Evolutionary conservation across 2,888 invertebrate species (phyloP).

Genomic region (Ornithoptera alexandrae): DNA sequence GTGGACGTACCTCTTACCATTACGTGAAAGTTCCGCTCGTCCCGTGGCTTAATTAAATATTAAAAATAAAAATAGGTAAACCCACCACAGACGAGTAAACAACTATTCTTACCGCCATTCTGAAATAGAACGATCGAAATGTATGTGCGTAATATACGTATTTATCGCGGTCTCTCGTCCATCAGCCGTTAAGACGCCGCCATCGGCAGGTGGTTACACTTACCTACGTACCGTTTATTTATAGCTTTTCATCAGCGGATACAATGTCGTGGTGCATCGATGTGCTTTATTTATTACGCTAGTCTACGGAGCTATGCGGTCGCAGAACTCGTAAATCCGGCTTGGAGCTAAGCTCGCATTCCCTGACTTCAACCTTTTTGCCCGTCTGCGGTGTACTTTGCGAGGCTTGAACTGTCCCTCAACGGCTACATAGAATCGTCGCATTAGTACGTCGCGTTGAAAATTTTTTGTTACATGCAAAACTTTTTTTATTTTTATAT

Average conservation of each 20-base stretch:
- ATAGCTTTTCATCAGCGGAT: constrained; percentile 38
- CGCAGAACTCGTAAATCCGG: constrained; percentile 45
- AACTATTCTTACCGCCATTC: constrained; percentile 11
- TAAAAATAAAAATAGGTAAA: constrained; percentile 2
- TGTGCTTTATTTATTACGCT: constrained; percentile 38
- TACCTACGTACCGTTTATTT: constrained; percentile 40
- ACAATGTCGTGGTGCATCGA: constrained; percentile 45
- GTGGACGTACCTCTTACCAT: no score
- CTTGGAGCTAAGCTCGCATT: constrained; percentile 52
- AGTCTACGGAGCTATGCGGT: constrained; percentile 36
- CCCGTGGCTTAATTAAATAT: no score
- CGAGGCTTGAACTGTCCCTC: constrained; percentile 11
- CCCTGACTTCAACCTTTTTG: constrained; percentile 60
- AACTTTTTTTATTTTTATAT: no score
- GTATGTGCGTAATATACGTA: constrained; percentile 21
- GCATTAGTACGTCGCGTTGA: constrained; percentile 10
- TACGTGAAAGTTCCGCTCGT: no score
- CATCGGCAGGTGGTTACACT: constrained; percentile 40
- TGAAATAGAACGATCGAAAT: constrained; percentile 18
- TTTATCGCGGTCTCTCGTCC: constrained; percentile 26
- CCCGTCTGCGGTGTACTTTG: constrained; percentile 50
- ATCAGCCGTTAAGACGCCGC: constrained; percentile 25
- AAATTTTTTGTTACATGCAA: neutral
- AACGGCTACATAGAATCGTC: constrained; percentile 22
- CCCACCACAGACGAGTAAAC: constrained; percentile 14